A percentile compares a stretch with the other conserved stretches of the same genome.
phyloP scores from a whole-genome alignment of 2,797 vertebrate genomes.

The Hafferia zeledoni region DNA sequence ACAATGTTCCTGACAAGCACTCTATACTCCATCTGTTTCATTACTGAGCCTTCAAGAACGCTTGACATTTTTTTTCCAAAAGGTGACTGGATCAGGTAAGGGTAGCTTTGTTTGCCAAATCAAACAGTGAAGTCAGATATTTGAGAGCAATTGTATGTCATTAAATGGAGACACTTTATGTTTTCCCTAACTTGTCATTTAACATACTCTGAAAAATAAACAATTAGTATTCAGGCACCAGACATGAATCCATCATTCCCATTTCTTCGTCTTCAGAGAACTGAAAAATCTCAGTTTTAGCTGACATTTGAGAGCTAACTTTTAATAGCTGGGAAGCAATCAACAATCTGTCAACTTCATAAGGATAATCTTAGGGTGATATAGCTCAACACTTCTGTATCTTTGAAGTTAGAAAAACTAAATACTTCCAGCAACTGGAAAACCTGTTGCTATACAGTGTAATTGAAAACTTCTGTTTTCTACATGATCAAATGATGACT shows the following conservation, averaged over 20 bases:
- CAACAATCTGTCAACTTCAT: neutral
- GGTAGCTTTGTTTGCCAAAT: neutral
- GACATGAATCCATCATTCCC: neutral
- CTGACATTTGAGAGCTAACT: neutral
- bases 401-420: neutral
- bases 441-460: neutral
- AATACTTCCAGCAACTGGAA: neutral
- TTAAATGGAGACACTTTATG: neutral
- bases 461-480: neutral
- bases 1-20: constrained; percentile 17
- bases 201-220: neutral
- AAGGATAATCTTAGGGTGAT: neutral
- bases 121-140: constrained; percentile 4
- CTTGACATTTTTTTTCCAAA: neutral
- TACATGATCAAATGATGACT: neutral
- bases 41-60: neutral
- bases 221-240: neutral
- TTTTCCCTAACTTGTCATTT: neutral
- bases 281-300: neutral
- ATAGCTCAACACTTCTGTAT: neutral
- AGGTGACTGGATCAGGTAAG: neutral
- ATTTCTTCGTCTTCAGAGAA: neutral
- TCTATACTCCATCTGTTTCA: neutral
- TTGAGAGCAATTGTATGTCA: neutral
- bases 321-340: neutral